Base-by-base conservation (phyloP, 1,140 invertebrate species). In the Akabosia matsudoensis region DNA sequence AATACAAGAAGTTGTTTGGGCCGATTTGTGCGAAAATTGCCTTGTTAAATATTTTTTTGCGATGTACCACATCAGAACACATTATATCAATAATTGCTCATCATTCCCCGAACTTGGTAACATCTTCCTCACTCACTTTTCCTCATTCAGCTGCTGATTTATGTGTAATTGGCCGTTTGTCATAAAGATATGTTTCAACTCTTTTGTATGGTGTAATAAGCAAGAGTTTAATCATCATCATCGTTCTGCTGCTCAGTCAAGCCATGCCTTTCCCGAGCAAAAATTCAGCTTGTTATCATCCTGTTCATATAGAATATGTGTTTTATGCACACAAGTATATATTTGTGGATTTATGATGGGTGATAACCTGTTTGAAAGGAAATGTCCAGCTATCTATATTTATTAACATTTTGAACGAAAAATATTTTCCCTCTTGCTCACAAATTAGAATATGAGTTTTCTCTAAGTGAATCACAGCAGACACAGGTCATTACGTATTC, bases 341-440 rank as follows among this genome's bases (percentile, higher is more conserved):
- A n/a, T 67, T 67, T 31, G 61, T 67, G 30, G 61, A 67, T 67
- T 67, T 67, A 67, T 67, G 24, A 22, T 61, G 24, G 61, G 24
- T 67, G 61, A 67, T 67, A 67, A 67, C 61, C 61, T 67, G 61
- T 67, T 67, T 67, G 61, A 67, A 31, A 67, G 61, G 61, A 67
- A 67, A 67, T 67, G 61, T 67, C 61, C 54, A 56, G 54, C 54
- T 13, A 56, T 56, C 10, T 56, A 56, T 56, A 56, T 45, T 45
- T 45, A 45, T 45, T 45, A 45, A 45, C 37, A 18, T 45, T 45
- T 45, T 45, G 37, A 10, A 45, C 37, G 37, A 10, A 45, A 7
- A 45, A 45, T 10, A 45, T 18, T 10, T 45, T 45, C 18, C 18
- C 18, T 45, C 18, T 45, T 45, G n/a, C n/a, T n/a, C n/a, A n/a